Percentiles rank a stretch among this genome's conserved stretches.
These are phyloP conservation scores for Gallinago jamesoni DNA, from an alignment of 2,113 vertebrate genomes.

Conservation along the genomic window DNA sequence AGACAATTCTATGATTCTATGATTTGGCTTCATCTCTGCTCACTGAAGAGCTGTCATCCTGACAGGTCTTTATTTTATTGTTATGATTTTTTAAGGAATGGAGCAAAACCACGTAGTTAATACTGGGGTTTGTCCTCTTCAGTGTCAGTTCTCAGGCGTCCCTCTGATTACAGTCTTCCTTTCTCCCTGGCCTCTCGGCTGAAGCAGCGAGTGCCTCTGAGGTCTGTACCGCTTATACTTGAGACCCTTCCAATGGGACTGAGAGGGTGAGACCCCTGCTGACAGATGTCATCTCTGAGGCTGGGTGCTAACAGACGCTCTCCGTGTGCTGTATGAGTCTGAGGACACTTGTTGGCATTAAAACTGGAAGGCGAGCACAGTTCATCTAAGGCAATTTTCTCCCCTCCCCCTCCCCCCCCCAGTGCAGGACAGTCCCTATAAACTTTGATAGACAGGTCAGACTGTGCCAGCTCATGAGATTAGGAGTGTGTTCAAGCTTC, in stretches of 20 bases:
- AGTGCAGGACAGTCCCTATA: not conserved
- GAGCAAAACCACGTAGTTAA: not conserved
- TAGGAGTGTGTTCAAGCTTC: not conserved
- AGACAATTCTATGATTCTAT: too few species aligned
- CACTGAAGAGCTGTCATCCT: not conserved
- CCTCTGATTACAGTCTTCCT: not conserved
- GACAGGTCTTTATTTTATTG: not conserved
- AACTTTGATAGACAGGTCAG: not conserved
- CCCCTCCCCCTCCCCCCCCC: too few species aligned
- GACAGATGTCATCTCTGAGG: not conserved
- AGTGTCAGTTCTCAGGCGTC: not conserved
- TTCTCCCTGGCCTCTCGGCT: not conserved
- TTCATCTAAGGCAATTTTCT: not conserved
- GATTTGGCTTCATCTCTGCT: not conserved
- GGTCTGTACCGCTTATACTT: not conserved
- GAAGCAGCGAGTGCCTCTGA: not conserved
- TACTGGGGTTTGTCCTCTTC: not conserved
- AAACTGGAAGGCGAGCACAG: constrained; percentile 16
- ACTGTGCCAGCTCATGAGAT: not conserved
- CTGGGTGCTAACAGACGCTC: not conserved
- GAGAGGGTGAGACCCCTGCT: not conserved
- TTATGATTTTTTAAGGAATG: not conserved
- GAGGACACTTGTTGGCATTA: not conserved
- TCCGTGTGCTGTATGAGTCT: not conserved
- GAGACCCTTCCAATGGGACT: not conserved